These are phyloP conservation scores for Campopleginae sp. DNA, from an alignment of 2,888 invertebrate genomes.

Conservation along the genomic window DNA sequence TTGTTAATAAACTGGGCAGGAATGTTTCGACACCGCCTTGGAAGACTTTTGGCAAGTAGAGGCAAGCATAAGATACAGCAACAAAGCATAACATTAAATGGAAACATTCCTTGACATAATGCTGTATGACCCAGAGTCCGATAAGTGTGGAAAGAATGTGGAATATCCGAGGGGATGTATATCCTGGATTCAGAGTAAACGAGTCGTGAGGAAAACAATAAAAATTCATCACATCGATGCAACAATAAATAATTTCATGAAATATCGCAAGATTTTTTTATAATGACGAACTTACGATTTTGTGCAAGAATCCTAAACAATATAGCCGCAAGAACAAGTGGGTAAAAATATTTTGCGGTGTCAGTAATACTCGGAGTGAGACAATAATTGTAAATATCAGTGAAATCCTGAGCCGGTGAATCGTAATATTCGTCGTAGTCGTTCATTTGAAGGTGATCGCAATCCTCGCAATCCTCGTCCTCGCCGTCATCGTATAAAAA, in stretches of 20 bases:
- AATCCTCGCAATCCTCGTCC: conserved; percentile 74
- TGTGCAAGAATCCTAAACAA: conserved; percentile 77
- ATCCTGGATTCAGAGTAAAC: conserved; percentile 65
- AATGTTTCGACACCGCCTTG: conserved; percentile 75
- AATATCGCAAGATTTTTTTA: background rate
- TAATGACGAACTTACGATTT: conserved; percentile 72
- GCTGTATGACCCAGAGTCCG: conserved; percentile 77
- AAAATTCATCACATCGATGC: background rate
- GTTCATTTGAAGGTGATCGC: conserved; percentile 73
- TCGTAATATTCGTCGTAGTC: conserved; percentile 80
- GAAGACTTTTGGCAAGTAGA: conserved; percentile 74
- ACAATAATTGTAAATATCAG: conserved; percentile 79
- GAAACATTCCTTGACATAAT: conserved; percentile 80
- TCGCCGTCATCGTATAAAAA: conserved; percentile 71
- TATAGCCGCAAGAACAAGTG: conserved; percentile 76
- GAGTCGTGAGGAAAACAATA: background rate
- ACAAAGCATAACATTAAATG: conserved; percentile 75
- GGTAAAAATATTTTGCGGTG: conserved; percentile 77
- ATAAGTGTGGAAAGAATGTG: conserved; percentile 75
- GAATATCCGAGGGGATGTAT: conserved; percentile 71
- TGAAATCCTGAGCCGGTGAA: conserved; percentile 74
- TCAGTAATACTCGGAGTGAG: conserved; percentile 78
- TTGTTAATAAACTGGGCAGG: conserved; percentile 78
- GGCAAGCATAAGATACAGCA: conserved; percentile 74
- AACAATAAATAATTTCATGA: background rate